Evolutionary conservation across 2,113 vertebrate genomes (phyloP), one percentile per base, ranked within the genome.

Genomic region (Caloenas nicobarica): DNA sequence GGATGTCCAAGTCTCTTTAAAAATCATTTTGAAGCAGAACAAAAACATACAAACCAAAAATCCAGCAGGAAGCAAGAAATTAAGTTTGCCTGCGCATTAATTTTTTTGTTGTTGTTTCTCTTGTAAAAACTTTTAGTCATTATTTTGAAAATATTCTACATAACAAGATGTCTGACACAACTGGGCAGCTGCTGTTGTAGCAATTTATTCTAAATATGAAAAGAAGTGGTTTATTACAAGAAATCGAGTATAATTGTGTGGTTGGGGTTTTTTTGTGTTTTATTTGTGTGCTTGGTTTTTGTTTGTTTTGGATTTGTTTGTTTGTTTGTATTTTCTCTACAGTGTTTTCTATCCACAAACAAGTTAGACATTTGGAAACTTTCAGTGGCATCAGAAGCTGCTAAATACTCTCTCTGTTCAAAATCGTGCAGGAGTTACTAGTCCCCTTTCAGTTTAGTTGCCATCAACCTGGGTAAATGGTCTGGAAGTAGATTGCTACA

Each of bases 1-100:
- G 90, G 91, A 81, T 80, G 73, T 79, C 89, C 81, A 72, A 92
- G 77, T 95, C 97, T 96, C 86, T 96, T 96, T 98, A 94, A 97
- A 97, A 97, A 97, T 93, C 38, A 96, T 96, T 85, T 79, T 94
- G 92, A 97, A 95, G 71, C n/a, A 25, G 48, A 81, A 81, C 61
- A 85, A 93, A 60, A 81, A 21, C 91, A 86, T 64, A 60, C 15
- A 81, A 89, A 53, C 38, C 31, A 42, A 4, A 86, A 94, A 53
- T 65, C 90, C 57, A 66, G 4, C 34, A 95, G 81, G 83, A 92
- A 71, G 31, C 80, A 94, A 77, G 70, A 95, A 90, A 94, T 88
- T 62, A 31, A 36, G 34, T 88, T 93, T 93, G 21, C 25, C 31
- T 66, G 34, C 42, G 51, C 36, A 48, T 64, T 77, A 11, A 21